Conservation (phyloP, 64 coral and sea anemone species). For the Montipora cactus region DNA sequence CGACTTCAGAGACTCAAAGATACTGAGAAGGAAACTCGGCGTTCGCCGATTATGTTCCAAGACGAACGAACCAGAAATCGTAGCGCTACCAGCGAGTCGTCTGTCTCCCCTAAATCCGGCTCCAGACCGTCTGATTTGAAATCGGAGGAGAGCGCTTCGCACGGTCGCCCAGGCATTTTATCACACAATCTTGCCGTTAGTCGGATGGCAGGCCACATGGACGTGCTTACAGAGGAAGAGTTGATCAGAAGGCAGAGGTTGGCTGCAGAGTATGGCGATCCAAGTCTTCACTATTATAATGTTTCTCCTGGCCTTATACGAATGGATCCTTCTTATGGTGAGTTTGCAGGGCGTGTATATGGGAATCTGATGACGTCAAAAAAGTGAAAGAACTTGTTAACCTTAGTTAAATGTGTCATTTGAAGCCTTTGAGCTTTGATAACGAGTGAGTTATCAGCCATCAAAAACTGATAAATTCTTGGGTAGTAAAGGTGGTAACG, state of each 20-base stretch:
- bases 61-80: slow-evolving; percentile 34
- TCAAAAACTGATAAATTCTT: no score
- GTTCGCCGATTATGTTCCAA: slow-evolving; percentile 7
- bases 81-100: not conserved
- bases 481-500: no score
- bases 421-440: no score
- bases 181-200: slow-evolving; percentile 65
- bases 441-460: no score
- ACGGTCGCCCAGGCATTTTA: slow-evolving; percentile 24
- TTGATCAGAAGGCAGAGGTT: slow-evolving; percentile 17
- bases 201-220: slow-evolving; percentile 25
- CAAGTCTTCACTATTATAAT: not conserved
- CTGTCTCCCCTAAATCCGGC: slow-evolving; percentile 11
- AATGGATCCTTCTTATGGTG: slow-evolving; percentile 38
- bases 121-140: slow-evolving; percentile 13
- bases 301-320: not conserved
- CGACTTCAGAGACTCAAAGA: slow-evolving; percentile 41
- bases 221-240: slow-evolving; percentile 26
- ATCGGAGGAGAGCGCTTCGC: slow-evolving; percentile 2
- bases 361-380: no score
- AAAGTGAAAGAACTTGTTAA: no score
- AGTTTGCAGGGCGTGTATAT: not conserved
- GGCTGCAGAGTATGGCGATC: slow-evolving; percentile 13
- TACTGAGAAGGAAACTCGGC: slow-evolving; percentile 18
- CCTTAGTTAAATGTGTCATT: no score